phyloP scores from a whole-genome alignment of 2,888 invertebrate genomes.

The Apeira syringaria region DNA sequence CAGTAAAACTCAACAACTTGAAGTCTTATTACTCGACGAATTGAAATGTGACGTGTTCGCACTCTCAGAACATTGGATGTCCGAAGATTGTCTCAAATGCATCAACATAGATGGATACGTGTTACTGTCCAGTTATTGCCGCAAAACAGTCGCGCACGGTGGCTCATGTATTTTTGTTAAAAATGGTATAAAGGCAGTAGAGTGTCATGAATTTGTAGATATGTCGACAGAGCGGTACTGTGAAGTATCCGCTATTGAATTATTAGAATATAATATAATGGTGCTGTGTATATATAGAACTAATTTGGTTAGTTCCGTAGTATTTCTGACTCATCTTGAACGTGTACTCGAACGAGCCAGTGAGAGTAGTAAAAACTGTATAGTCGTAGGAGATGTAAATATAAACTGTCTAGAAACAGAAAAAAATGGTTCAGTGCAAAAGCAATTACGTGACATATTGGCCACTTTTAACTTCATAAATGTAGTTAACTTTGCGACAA shows the following conservation, averaged over 20 bases:
- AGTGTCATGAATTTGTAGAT: neutral
- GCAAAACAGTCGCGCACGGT: neutral
- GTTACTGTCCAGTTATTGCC: neutral
- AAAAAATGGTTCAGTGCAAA: neutral
- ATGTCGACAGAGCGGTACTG: neutral
- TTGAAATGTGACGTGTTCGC: conserved; percentile 10
- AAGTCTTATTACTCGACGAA: conserved; percentile 8
- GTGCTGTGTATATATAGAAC: neutral
- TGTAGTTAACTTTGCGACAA: neutral
- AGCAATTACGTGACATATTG: neutral
- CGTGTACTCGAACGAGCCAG: neutral
- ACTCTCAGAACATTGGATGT: conserved; percentile 12
- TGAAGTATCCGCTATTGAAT: neutral
- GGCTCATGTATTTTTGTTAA: neutral
- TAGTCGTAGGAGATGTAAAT: neutral
- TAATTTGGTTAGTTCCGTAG: neutral
- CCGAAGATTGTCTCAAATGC: conserved; percentile 4
- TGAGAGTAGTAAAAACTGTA: neutral
- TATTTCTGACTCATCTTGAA: neutral
- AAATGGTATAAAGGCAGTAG: neutral
- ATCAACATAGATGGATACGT: neutral
- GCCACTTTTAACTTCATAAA: neutral
- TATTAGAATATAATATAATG: too few relatives aligned
- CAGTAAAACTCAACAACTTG: conserved; percentile 5
- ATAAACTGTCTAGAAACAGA: neutral